A percentile compares a stretch with the other conserved stretches of the same genome.
Evolutionary conservation across 2,888 invertebrate species (phyloP).

Genomic region (Agrochola litura): DNA sequence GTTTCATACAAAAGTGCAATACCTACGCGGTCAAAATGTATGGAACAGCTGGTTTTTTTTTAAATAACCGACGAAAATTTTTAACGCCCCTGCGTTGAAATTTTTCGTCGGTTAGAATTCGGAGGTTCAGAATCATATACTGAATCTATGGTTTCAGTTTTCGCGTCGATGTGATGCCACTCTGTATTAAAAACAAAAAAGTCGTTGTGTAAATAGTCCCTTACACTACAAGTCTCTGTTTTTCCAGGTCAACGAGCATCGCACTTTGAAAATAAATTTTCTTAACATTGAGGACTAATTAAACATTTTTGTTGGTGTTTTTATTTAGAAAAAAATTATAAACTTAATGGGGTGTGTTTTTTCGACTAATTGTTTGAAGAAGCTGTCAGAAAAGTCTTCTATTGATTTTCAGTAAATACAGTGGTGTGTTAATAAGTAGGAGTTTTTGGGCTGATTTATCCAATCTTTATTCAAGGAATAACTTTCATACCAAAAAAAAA

Average conservation of each 20-base stretch:
- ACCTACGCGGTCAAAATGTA: no score
- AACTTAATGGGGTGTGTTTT: background rate
- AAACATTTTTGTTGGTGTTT: constrained; percentile 50
- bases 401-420: background rate
- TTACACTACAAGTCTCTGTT: constrained; percentile 43
- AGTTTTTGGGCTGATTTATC: background rate
- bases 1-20: no score
- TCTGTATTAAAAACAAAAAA: no score
- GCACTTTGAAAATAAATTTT: constrained; percentile 60
- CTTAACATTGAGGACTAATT: constrained; percentile 52
- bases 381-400: no score
- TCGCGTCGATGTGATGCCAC: no score
- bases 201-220: background rate
- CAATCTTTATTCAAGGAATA: background rate
- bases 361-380: background rate
- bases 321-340: constrained; percentile 13
- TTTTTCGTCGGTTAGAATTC: no score
- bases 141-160: no score
- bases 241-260: constrained; percentile 62
- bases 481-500: background rate
- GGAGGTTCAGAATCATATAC: no score
- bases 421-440: background rate
- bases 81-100: no score
- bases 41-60: no score
- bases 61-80: no score